phyloP scores from a whole-genome alignment of 2,797 vertebrate species.

The Zenarchopterus dispar region DNA sequence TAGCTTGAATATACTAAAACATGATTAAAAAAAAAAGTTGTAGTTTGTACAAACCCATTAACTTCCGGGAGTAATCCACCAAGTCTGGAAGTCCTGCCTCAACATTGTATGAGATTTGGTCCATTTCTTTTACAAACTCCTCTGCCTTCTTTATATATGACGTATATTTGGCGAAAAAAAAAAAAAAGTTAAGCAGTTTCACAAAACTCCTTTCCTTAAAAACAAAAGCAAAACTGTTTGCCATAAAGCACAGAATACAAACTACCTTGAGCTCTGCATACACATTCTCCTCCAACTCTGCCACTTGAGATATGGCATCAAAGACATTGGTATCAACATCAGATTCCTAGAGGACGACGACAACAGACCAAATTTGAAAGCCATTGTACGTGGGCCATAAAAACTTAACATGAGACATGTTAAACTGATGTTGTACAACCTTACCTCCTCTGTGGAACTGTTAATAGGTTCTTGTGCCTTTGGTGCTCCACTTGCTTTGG shows the following conservation, averaged over 20 bases:
- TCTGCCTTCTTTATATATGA: constrained; percentile 84
- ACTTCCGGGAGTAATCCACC: constrained; percentile 53
- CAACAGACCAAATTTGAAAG: neutral
- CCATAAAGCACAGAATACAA: neutral
- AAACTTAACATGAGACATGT: neutral
- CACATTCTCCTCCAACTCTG: constrained; percentile 86
- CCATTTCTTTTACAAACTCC: constrained; percentile 81
- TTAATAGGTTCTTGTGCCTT: constrained; percentile 76
- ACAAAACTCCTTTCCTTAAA: neutral
- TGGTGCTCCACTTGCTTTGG: constrained; percentile 63
- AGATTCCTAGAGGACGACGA: constrained; percentile 70
- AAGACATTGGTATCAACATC: constrained; percentile 73
- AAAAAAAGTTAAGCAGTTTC: constrained; percentile 3
- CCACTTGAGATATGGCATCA: constrained; percentile 85
- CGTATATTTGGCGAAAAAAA: no score
- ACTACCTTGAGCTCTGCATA: constrained; percentile 84
- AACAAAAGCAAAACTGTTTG: neutral
- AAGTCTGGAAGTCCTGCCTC: constrained; percentile 70
- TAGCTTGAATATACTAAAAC: neutral
- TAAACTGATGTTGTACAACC: neutral
- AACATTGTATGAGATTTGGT: constrained; percentile 84
- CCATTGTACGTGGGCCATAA: neutral
- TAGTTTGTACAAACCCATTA: constrained; percentile 72
- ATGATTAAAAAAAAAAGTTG: neutral
- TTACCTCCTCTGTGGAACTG: constrained; percentile 75